Evolutionary conservation across 2,888 invertebrate genomes (phyloP).

Genomic region (Platypus cylindrus): DNA sequence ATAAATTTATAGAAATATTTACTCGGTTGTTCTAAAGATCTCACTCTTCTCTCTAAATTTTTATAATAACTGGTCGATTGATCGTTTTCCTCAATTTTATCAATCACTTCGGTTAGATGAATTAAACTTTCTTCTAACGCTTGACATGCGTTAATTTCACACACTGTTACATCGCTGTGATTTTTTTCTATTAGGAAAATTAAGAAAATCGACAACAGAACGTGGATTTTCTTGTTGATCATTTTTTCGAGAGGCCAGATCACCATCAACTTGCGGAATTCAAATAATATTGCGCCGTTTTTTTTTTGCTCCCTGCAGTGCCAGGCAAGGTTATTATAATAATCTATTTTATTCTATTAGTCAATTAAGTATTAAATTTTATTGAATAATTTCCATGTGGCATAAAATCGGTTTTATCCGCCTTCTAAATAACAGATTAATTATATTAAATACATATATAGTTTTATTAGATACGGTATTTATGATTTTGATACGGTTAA

Average conservation of each 20-base stretch:
- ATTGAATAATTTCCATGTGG: constrained; percentile 20
- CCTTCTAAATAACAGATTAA: no score
- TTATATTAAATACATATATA: no score
- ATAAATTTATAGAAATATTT: constrained; percentile 21
- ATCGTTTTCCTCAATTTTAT: constrained; percentile 28
- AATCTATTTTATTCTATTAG: constrained; percentile 3
- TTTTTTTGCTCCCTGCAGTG: no score
- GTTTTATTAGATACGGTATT: no score
- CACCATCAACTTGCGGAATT: no score
- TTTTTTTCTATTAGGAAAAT: constrained; percentile 2
- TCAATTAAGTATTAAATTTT: constrained; percentile 11
- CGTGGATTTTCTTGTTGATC: no score
- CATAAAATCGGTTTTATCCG: constrained; percentile 18
- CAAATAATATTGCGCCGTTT: no score
- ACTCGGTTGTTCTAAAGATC: constrained; percentile 61
- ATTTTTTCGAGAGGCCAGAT: no score
- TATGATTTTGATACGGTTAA: no score
- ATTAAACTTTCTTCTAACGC: constrained; percentile 36
- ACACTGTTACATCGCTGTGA: constrained; percentile 18
- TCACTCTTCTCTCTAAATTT: constrained; percentile 48
- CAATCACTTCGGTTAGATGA: constrained; percentile 22
- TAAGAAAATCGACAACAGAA: neutral
- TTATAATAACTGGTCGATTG: constrained; percentile 32
- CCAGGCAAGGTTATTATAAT: no score
- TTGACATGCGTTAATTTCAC: constrained; percentile 42